Evolutionary conservation across 1,140 invertebrate species (phyloP), one percentile per base, ranked within the genome.

Genomic region (Leptinotarsa undecemlineata): DNA sequence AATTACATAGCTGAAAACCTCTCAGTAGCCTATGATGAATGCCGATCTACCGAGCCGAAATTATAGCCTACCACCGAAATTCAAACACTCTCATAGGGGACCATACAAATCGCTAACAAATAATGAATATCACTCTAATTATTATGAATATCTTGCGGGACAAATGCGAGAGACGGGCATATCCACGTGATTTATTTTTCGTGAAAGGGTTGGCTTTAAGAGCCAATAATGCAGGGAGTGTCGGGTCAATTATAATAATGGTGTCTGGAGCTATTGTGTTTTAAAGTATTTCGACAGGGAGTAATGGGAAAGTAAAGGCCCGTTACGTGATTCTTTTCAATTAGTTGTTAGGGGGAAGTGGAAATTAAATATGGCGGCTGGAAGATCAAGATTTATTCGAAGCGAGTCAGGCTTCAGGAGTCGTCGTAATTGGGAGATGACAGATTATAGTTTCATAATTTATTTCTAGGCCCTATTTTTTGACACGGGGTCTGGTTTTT

Each of bases 281-380:
- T 68, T 42, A 15, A 68, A 68, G 66, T 68, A 68, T 42, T 68
- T 68, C 23, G 66, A 19, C 66, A 23, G n/a, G 66, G 66, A 68
- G 42, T 68, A 68, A 68, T 68, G 66, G 66, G 42, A 68, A 68
- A 68, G 42, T 68, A 68, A 68, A 68, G 66, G 66, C 66, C 66
- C n/a, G 48, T 68, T 68, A 68, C 66, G 33, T 68, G 42, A 47
- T 68, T 68, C 66, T 68, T 68, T 68, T 68, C 66, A 68, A 68
- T 68, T 68, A 68, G 66, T 15, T 19, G n/a, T 19, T 68, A 15
- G 66, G 42, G 66, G 66, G 66, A 42, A 68, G 42, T 42, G 33
- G 23, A 47, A 68, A 68, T 68, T 68, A 68, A 68, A 68, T 48
- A 68, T 68, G 66, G 66, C 66, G 23, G 33, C 66, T 68, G 42